Base-by-base conservation (phyloP, 2,113 vertebrate species). In the Pungitius pungitius region DNA sequence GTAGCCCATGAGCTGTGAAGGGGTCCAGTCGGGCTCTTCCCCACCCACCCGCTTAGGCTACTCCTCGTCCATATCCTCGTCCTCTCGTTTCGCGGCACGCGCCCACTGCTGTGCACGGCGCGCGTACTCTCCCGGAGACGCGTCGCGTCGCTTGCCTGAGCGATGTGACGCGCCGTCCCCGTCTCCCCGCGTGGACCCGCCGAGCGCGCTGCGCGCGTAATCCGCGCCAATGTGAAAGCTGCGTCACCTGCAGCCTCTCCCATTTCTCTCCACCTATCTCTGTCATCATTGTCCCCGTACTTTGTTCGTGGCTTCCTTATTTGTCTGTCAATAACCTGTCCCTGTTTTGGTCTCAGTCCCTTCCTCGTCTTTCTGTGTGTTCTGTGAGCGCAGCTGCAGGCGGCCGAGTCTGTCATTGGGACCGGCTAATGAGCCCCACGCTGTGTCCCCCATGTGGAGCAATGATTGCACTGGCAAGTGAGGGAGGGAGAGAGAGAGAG, bases 381-480 rank as follows among this genome's bases (percentile, higher is more conserved):
- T 63, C 24, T 72, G 66, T 14, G 61, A 66, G 78, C 70, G 33
- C 56, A 83, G 83, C 80, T 65, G 39, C 58, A 55, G 84, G 73
- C 80, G 65, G 72, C 91, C 81, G 80, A 80, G 80, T 77, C 74
- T 83, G 87, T 86, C 89, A 86, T 68, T 54, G 74, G 86, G 89
- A 77, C 85, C 88, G 75, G 69, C 71, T 90, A 87, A 90, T 90
- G 80, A 90, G 81, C 69, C 77, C 84, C 71, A 63, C 78, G 82
- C 73, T 27, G 62, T 78, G 80, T 87, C 81, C 78, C n/a, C 74
- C 80, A 83, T 89, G 80, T 91, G 88, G 84, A 90, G 84, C 86
- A 91, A 86, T 91, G 88, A 85, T 81, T 88, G 83, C 80, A 40
- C 61, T 67, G 83, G 69, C 69, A 78, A 86, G 82, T 67, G 74